These are phyloP conservation scores for Maccullochella peelii DNA, from an alignment of 2,113 vertebrate species.

Conservation along the genomic window DNA sequence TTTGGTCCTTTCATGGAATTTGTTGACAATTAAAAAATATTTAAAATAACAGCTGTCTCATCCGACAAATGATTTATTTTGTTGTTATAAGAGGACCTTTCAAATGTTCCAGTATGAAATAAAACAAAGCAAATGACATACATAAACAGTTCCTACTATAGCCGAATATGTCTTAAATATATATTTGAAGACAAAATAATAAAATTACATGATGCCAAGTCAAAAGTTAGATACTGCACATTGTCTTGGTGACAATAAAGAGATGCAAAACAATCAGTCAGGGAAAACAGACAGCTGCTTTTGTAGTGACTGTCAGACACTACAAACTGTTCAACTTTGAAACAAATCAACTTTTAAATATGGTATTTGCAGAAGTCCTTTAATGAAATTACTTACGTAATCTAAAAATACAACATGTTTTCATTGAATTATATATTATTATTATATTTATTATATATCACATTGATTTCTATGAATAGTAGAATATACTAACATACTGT, in stretches of 20 bases:
- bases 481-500: background rate
- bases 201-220: background rate
- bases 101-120: too few species aligned
- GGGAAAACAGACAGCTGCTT: background rate
- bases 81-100: too few species aligned
- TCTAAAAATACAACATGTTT: background rate
- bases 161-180: background rate
- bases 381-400: background rate
- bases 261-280: background rate
- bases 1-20: too few species aligned
- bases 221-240: too few species aligned
- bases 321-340: background rate
- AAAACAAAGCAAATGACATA: too few species aligned
- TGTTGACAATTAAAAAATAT: too few species aligned
- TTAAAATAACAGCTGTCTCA: too few species aligned
- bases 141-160: too few species aligned
- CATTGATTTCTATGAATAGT: conserved; percentile 37
- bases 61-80: too few species aligned
- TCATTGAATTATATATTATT: background rate
- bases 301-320: background rate
- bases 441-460: background rate
- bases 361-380: background rate
- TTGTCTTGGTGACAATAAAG: background rate
- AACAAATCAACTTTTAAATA: background rate
- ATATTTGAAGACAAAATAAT: background rate